These are phyloP conservation scores for Cyphomyrus discorhynchus DNA, from an alignment of 2,113 vertebrate species.

Conservation along the genomic window DNA sequence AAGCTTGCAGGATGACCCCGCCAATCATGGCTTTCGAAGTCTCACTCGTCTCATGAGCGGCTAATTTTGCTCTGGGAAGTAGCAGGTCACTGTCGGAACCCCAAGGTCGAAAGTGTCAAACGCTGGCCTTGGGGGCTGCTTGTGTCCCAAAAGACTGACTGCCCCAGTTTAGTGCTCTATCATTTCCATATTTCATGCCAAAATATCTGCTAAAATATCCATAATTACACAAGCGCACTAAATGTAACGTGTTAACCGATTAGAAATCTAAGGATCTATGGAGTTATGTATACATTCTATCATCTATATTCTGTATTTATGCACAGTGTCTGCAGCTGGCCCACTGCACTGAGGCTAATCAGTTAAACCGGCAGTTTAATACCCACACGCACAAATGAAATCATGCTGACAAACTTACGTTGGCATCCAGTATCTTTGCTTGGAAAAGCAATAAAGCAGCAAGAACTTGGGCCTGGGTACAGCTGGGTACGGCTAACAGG, in stretches of 20 bases:
- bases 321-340: neutral
- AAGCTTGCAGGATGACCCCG: neutral
- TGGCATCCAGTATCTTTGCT: neutral
- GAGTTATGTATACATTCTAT: neutral
- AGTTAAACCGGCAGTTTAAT: neutral
- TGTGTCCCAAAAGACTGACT: neutral
- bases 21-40: neutral
- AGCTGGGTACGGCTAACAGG: neutral
- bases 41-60: neutral
- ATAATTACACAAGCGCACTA: neutral
- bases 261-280: neutral
- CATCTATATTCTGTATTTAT: neutral
- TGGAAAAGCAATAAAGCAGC: neutral
- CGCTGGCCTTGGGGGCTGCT: neutral
- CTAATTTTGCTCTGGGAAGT: neutral
- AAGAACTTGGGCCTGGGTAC: neutral
- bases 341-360: neutral
- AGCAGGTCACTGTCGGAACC: neutral
- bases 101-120: neutral
- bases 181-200: neutral
- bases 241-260: neutral
- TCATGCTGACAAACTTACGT: slow-evolving; percentile 10
- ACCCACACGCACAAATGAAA: slow-evolving; percentile 24
- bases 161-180: neutral
- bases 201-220: neutral